These are phyloP conservation scores for Pseudochaenichthys georgianus DNA, from an alignment of 2,797 vertebrate species.

Conservation along the genomic window DNA sequence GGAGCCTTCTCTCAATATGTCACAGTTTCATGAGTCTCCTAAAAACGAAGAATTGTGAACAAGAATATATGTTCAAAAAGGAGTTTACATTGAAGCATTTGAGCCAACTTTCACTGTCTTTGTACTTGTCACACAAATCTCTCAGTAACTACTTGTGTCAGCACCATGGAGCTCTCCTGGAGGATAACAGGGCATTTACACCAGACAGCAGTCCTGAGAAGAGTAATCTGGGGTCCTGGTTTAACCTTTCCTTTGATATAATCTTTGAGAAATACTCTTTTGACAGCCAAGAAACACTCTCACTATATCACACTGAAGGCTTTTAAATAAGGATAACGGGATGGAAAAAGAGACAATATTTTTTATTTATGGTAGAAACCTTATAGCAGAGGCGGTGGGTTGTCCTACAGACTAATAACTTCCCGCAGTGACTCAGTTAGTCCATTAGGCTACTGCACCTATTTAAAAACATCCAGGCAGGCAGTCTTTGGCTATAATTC, in stretches of 20 bases:
- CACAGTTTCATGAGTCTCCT: neutral
- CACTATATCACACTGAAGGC: slow-evolving; percentile 65
- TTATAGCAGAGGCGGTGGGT: slow-evolving; percentile 34
- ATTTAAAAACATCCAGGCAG: slow-evolving; percentile 72
- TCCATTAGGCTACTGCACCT: slow-evolving; percentile 69
- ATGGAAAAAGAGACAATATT: slow-evolving; percentile 55
- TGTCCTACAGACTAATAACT: slow-evolving; percentile 65
- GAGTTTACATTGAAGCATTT: neutral
- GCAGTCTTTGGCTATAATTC: slow-evolving; percentile 73
- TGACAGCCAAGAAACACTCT: slow-evolving; percentile 61
- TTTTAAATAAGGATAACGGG: slow-evolving; percentile 60
- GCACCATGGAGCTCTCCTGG: slow-evolving; percentile 10
- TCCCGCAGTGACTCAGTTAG: slow-evolving; percentile 52
- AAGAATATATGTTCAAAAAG: neutral
- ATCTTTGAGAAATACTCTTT: slow-evolving; percentile 71
- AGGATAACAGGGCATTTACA: slow-evolving; percentile 45
- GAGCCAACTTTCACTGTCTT: slow-evolving; percentile 2
- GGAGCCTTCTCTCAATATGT: neutral
- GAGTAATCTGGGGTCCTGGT: slow-evolving; percentile 47
- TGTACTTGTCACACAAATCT: slow-evolving; percentile 37
- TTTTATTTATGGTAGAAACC: slow-evolving; percentile 57
- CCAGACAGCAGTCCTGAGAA: slow-evolving; percentile 38
- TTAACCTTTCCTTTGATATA: slow-evolving; percentile 66
- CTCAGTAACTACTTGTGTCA: slow-evolving; percentile 37
- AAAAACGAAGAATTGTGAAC: neutral